Evolutionary conservation across 2,113 vertebrate species (phyloP), one percentile per base, ranked within the genome.

Genomic region (Podiceps cristatus): DNA sequence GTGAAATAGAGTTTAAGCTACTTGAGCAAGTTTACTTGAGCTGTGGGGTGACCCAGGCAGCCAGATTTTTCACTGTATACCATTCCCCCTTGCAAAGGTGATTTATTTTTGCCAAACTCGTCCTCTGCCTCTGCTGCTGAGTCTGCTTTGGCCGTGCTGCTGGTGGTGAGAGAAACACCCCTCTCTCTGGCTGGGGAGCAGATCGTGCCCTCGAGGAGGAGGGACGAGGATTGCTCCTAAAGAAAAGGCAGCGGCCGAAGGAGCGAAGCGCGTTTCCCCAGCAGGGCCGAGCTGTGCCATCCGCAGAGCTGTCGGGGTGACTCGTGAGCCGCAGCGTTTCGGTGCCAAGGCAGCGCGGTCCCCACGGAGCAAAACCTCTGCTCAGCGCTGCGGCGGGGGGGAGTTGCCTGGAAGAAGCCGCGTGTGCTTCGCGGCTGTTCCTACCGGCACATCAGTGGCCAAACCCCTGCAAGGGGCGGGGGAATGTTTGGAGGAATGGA

Each of bases 341-440:
- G 2, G n/a, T 83, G 72, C 79, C 89, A 91, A 49, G 50, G 22
- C 75, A 71, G 60, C 28, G 3, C 2, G 3, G 31, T 37, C n/a
- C 76, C 73, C 5, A 20, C 84, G 59, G 86, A n/a, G 73, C 59
- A 69, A 37, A 86, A 50, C 60, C 76, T 62, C 67, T 24, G 37
- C 90, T 76, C 18, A 18, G 58, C 68, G 58, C 79, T 62, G 88
- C 2, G 7, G 13, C 2, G 0, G 0, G 3, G 5, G n/a, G 17
- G n/a, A 37, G 35, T 9, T 27, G 58, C 79, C 72, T 60, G 68
- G 23, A 69, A 80, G 52, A 7, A 45, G 68, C 83, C 53, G 49
- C 10, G 12, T 4, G 49, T 2, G 13, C 64, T 81, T 76, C 5
- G 12, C 0, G 5, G 50, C 62, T 44, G 24, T 79, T 53, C 8